A percentile compares a stretch with the other conserved stretches of the same genome.
Conservation (phyloP, 2,888 invertebrate species). For the Graphium colonna region DNA sequence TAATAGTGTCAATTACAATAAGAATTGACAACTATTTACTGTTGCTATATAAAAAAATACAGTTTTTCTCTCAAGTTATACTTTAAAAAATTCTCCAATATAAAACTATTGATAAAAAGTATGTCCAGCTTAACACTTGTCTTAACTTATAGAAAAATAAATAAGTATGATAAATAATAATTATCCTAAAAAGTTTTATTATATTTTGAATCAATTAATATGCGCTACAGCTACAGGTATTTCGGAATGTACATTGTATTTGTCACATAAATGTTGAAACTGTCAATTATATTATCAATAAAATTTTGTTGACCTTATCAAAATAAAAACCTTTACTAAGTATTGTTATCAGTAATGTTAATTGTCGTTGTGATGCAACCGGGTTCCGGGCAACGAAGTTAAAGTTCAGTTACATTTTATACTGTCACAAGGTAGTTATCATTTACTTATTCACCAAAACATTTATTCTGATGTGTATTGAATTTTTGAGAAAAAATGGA, state of each 20-base stretch:
- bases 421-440: constrained; percentile 16
- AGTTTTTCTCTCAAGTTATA: too few relatives aligned
- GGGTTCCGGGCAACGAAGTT: constrained; percentile 17
- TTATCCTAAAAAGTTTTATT: too few relatives aligned
- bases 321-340: constrained; percentile 8
- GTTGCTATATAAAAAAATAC: too few relatives aligned
- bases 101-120: too few relatives aligned
- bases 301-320: constrained; percentile 19
- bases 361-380: constrained; percentile 22
- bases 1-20: background rate
- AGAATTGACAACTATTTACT: background rate
- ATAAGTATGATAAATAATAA: too few relatives aligned
- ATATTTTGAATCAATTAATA: too few relatives aligned
- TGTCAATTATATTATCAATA: background rate
- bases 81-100: too few relatives aligned
- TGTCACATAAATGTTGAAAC: background rate
- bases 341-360: constrained; percentile 19
- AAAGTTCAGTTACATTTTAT: constrained; percentile 14
- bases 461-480: constrained; percentile 1
- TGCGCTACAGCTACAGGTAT: too few relatives aligned
- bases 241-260: too few relatives aligned
- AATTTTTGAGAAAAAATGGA: constrained; percentile 11
- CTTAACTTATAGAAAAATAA: too few relatives aligned
- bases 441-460: background rate
- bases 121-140: too few relatives aligned